A percentile compares a stretch with the other conserved stretches of the same genome.
phyloP scores from a whole-genome alignment of 2,888 invertebrate genomes.

The Osedax fenrisi region DNA sequence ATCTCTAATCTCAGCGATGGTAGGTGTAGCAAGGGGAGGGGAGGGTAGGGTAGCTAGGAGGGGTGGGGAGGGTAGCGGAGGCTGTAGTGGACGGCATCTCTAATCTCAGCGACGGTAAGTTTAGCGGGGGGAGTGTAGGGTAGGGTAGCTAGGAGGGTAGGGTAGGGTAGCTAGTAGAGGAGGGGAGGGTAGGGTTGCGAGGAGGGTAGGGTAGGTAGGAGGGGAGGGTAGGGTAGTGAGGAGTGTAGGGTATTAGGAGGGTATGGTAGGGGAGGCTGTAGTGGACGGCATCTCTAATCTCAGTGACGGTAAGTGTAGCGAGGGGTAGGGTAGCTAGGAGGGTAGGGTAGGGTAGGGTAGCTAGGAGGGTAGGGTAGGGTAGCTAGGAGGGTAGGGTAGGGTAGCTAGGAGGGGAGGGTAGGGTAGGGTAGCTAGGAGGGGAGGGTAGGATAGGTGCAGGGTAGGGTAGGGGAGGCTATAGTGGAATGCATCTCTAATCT shows the following conservation, averaged over 20 bases:
- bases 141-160: neutral
- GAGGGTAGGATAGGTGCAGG: conserved; percentile 75
- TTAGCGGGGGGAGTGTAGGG: no score
- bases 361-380: no score
- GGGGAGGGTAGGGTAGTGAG: no score
- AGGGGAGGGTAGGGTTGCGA: conserved; percentile 27
- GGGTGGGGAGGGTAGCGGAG: neutral
- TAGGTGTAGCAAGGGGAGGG: neutral
- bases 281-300: no score
- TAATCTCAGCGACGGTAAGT: conserved; percentile 38
- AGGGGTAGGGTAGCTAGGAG: no score
- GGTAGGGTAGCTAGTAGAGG: neutral
- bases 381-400: no score
- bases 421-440: no score
- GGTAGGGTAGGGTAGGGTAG: no score
- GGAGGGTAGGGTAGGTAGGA: conserved; percentile 38
- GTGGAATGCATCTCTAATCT: conserved; percentile 58
- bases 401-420: no score
- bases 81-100: conserved; percentile 8
- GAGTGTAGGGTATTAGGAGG: no score
- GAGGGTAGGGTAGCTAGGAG: neutral
- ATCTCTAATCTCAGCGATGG: conserved; percentile 51
- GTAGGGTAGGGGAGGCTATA: conserved; percentile 82
- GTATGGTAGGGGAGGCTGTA: no score
- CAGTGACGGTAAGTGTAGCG: no score